Percentiles rank a stretch among this genome's conserved stretches.
Conservation (phyloP, 2,113 vertebrate species). For the Psilopsiagon aymara region DNA sequence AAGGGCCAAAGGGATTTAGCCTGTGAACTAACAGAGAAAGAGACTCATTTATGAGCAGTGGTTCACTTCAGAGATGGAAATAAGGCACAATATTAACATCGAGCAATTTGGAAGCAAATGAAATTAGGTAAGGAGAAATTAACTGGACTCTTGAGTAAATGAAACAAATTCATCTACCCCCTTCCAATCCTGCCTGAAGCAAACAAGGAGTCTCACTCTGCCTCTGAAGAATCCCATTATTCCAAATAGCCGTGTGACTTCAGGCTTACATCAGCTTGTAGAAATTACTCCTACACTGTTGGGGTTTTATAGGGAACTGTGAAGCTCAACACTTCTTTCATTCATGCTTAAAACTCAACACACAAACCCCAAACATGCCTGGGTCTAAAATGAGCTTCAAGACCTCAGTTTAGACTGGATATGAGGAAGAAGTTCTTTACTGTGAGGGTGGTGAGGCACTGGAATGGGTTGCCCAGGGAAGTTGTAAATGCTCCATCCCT, state of each 20-base stretch:
- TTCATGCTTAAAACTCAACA: neutral
- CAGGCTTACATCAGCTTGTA: neutral
- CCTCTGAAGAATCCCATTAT: neutral
- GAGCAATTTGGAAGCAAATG: constrained; percentile 24
- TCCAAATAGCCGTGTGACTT: neutral
- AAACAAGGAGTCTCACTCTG: neutral
- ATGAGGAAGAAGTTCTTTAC: too few species aligned
- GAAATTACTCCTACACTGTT: neutral
- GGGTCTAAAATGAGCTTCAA: neutral
- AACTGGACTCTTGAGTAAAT: constrained; percentile 37
- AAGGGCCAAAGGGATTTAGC: neutral
- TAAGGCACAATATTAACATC: constrained; percentile 25
- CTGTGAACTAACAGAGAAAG: neutral
- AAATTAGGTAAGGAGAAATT: constrained; percentile 42
- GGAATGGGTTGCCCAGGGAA: too few species aligned
- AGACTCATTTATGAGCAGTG: neutral
- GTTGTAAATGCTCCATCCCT: too few species aligned
- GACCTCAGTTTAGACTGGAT: neutral
- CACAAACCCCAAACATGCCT: neutral
- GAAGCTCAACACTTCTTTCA: neutral
- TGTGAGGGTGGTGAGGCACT: too few species aligned
- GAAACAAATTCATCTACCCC: constrained; percentile 8
- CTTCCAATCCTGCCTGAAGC: constrained; percentile 22
- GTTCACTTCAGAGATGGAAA: constrained; percentile 16
- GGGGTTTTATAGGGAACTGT: neutral